These are phyloP conservation scores for Melieria picta DNA, from an alignment of 2,888 invertebrate species.

Conservation along the genomic window DNA sequence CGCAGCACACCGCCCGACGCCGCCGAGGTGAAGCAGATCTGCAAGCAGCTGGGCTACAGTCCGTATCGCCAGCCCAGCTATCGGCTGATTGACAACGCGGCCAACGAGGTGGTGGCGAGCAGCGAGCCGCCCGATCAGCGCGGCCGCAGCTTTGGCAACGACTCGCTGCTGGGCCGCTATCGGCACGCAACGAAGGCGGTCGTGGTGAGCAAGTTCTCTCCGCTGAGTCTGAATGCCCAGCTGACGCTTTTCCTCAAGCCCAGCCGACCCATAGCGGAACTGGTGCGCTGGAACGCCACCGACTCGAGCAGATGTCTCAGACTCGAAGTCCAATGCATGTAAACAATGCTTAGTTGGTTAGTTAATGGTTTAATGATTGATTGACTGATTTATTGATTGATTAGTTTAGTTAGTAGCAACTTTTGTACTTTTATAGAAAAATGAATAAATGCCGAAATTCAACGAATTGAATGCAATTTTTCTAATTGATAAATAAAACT, in stretches of 20 bases:
- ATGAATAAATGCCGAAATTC: conserved; percentile 28
- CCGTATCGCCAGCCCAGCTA: conserved; percentile 64
- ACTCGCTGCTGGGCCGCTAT: conserved; percentile 52
- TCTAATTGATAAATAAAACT: neutral
- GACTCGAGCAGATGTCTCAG: conserved; percentile 62
- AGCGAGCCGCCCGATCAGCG: conserved; percentile 51
- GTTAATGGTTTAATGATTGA: neutral
- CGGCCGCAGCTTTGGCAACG: conserved; percentile 51
- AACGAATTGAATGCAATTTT: neutral
- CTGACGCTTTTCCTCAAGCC: conserved; percentile 62
- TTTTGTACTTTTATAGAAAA: conserved; percentile 42
- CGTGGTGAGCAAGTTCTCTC: conserved; percentile 62
- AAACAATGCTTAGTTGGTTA: conserved; percentile 24
- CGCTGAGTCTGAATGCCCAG: conserved; percentile 58
- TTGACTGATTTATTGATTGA: neutral
- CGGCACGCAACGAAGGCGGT: conserved; percentile 59
- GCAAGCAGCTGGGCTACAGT: conserved; percentile 72
- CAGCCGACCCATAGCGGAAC: conserved; percentile 62
- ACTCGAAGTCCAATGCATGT: conserved; percentile 61
- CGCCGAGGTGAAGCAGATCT: conserved; percentile 70
- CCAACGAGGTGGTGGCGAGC: conserved; percentile 52
- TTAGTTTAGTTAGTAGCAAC: conserved; percentile 18
- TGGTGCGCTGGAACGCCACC: conserved; percentile 61
- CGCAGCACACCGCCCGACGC: conserved; percentile 67
- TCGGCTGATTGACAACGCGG: conserved; percentile 58